These are phyloP conservation scores for Zosterops lateralis DNA, from an alignment of 2,113 vertebrate species.

Conservation along the genomic window DNA sequence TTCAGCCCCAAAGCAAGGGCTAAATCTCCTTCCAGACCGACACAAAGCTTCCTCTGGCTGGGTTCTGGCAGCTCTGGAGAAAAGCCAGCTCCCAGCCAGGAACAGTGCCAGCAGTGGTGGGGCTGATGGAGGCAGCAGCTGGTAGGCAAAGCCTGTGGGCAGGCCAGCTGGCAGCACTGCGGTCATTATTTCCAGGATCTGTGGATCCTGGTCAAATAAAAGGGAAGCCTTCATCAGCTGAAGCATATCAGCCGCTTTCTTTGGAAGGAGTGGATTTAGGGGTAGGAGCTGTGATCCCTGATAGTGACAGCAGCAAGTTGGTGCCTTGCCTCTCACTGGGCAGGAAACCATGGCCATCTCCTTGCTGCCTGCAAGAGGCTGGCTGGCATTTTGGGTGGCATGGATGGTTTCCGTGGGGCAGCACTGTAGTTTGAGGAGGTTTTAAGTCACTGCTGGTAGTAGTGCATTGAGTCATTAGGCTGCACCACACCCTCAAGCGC, in stretches of 20 bases:
- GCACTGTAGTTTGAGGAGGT: neutral
- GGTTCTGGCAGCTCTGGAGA: neutral
- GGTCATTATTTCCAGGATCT: neutral
- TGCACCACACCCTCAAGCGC: neutral
- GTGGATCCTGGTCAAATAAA: neutral
- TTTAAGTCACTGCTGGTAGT: neutral
- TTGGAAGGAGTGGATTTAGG: neutral
- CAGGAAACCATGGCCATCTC: neutral
- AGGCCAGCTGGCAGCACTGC: neutral
- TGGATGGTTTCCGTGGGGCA: neutral
- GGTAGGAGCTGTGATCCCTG: neutral
- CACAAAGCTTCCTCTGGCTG: conserved; percentile 53
- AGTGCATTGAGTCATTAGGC: neutral
- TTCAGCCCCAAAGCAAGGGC: conserved; percentile 62
- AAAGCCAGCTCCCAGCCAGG: neutral
- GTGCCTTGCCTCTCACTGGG: accelerated
- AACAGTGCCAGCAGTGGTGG: neutral
- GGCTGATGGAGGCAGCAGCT: neutral
- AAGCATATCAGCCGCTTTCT: accelerated
- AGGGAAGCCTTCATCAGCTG: neutral
- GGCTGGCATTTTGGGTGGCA: accelerated
- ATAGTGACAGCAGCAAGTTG: accelerated
- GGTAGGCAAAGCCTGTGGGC: neutral
- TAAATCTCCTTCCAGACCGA: conserved; percentile 35
- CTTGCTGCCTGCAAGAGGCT: neutral